Evolutionary conservation across 1,140 invertebrate species (phyloP).

Genomic region (Nasonia giraulti): DNA sequence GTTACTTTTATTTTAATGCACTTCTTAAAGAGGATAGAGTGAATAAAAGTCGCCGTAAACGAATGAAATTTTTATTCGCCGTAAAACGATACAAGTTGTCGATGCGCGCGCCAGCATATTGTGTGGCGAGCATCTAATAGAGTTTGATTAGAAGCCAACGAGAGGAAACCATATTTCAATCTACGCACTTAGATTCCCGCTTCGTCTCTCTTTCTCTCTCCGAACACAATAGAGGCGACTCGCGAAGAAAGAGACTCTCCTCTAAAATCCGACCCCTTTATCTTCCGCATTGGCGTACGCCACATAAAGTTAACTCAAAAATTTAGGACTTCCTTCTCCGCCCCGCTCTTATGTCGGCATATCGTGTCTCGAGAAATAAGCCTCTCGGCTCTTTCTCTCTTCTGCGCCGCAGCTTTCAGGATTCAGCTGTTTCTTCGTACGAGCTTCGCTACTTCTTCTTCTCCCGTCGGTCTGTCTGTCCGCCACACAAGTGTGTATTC

Average conservation of each 20-base stretch:
- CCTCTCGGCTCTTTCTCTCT: neutral
- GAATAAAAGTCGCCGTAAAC: no score
- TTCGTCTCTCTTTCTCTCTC: neutral
- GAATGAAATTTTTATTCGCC: neutral
- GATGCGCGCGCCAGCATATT: neutral
- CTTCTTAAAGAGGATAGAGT: no score
- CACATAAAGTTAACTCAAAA: slow-evolving; percentile 38
- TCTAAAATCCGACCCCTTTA: slow-evolving; percentile 31
- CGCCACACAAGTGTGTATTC: no score
- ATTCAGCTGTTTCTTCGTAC: slow-evolving; percentile 27
- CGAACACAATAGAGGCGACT: neutral
- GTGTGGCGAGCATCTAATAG: neutral
- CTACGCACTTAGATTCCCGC: neutral
- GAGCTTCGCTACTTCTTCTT: neutral
- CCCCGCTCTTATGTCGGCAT: slow-evolving; percentile 9
- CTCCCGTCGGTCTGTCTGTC: neutral
- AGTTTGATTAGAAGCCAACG: neutral
- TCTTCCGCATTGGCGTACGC: slow-evolving; percentile 39
- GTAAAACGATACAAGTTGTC: neutral
- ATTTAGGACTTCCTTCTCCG: slow-evolving; percentile 39
- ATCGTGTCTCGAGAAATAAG: neutral
- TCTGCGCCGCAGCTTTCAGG: slow-evolving; percentile 11
- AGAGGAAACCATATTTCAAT: slow-evolving; percentile 44
- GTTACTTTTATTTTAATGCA: neutral
- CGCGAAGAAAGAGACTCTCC: neutral